Conservation (phyloP, 2,113 vertebrate species). For the Peucedramus taeniatus region DNA sequence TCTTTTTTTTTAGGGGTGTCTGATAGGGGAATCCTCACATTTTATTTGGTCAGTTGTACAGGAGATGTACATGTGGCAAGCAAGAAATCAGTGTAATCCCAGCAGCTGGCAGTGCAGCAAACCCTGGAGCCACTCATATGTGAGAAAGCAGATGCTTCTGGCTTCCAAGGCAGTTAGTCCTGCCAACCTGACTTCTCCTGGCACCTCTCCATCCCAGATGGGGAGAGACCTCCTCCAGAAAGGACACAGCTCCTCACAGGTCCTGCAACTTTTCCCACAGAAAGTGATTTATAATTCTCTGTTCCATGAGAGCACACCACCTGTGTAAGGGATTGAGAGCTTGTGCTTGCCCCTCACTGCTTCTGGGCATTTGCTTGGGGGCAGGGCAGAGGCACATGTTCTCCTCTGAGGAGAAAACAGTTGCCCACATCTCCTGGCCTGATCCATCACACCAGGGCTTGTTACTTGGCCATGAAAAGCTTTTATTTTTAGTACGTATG, state of each 20-base stretch:
- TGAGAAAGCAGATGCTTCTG: neutral
- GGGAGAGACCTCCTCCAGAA: neutral
- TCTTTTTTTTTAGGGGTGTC: neutral
- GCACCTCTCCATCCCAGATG: neutral
- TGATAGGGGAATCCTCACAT: neutral
- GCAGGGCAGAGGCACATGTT: rapidly evolving
- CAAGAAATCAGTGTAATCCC: neutral
- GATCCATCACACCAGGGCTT: neutral
- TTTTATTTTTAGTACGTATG: neutral
- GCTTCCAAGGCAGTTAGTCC: neutral
- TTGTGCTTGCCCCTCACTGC: neutral
- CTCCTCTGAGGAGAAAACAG: neutral
- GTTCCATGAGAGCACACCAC: neutral
- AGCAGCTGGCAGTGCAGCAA: neutral
- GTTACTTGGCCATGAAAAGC: neutral
- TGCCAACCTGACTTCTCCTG: neutral
- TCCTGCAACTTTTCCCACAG: neutral
- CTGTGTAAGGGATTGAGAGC: neutral
- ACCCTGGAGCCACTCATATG: rapidly evolving
- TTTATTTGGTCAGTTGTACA: neutral
- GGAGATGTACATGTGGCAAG: neutral
- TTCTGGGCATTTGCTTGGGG: neutral
- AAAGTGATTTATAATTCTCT: neutral
- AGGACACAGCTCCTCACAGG: rapidly evolving
- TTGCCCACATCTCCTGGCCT: neutral